Base-by-base conservation (phyloP, 2,797 vertebrate genomes). In the Coranthus polyacanthus region DNA sequence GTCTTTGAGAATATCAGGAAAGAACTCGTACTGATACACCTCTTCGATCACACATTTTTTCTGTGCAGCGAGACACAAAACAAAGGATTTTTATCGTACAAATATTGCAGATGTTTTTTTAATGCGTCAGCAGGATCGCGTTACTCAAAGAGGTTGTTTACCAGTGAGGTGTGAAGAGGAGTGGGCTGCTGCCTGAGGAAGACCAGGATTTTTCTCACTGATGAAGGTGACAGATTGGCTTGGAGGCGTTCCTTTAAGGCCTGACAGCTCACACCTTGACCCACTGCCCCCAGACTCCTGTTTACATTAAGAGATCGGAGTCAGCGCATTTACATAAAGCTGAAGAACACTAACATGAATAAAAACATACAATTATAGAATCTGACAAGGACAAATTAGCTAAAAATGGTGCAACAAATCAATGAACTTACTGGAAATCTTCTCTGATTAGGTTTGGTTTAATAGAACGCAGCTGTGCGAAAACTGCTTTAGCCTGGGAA, bases 91-190 rank as follows among this genome's bases (percentile, higher is more conserved):
- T 16, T 5, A 2, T 0, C 7, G 1, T 1, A 34, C 2, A 7
- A 10, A 15, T 20, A 18, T 9, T 18, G 29, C 1, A 17, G n/a
- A 17, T 16, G 5, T 5, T 34, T 26, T 42, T 41, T 22, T n/a
- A 10, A 22, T 39, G 12, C 38, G 6, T n/a, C 1, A 16, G 15
- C 7, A 16, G 15, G 18, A 49, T 26, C 15, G 17, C 17, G 49
- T 42, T 9, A 53, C 1, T 71, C 4, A 6, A 49, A 55, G n/a
- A 12, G 15, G 24, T 20, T 18, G 10, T 34, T 66, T 90, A 95
- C 94, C 92, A 95, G 79, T 12, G 93, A 89, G 32, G 87, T 88
- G 67, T 93, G 93, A 15, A 95, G 91, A 54, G 73, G 87, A 55
- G 72, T 9, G 0, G 92, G 92, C 83, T 94, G 92, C 38, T 82